Conservation (phyloP, 2,888 invertebrate genomes). For the Biston betularia region DNA sequence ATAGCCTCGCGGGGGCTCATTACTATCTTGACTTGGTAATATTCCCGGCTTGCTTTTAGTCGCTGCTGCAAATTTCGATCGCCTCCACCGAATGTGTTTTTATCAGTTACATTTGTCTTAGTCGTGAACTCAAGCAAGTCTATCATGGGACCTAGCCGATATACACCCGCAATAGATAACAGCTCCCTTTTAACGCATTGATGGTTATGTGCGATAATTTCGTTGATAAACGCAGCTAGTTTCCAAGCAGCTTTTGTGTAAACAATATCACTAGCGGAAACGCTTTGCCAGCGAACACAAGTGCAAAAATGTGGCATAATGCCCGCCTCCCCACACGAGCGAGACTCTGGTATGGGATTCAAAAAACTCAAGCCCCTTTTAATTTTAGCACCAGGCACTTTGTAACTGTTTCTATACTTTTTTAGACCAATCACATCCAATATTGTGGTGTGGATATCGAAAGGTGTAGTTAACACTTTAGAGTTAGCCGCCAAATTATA, state of each 20-base stretch:
- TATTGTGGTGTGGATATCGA: conserved; percentile 92
- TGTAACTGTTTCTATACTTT: conserved; percentile 63
- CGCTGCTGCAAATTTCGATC: neutral
- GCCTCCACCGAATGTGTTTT: neutral
- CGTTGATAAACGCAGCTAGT: conserved; percentile 47
- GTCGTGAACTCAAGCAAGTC: neutral
- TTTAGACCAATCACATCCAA: conserved; percentile 87
- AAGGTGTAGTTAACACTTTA: conserved; percentile 92
- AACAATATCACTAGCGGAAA: conserved; percentile 35
- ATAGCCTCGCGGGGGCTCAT: conserved; percentile 33
- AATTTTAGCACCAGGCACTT: conserved; percentile 78
- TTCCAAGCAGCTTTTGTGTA: conserved; percentile 35
- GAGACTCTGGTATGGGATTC: conserved; percentile 68
- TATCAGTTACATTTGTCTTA: neutral
- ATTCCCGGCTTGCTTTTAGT: conserved; percentile 20
- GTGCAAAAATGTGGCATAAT: conserved; percentile 58
- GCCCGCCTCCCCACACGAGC: conserved; percentile 56
- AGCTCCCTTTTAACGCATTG: conserved; percentile 45
- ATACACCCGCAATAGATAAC: conserved; percentile 47
- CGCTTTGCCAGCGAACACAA: conserved; percentile 49
- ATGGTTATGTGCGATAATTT: conserved; percentile 42
- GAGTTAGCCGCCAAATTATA: conserved; percentile 88
- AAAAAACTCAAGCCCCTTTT: conserved; percentile 87
- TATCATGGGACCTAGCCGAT: conserved; percentile 29
- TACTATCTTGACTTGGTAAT: conserved; percentile 49